Evolutionary conservation across 2,113 vertebrate species (phyloP).

Genomic region (Notechis scutatus): DNA sequence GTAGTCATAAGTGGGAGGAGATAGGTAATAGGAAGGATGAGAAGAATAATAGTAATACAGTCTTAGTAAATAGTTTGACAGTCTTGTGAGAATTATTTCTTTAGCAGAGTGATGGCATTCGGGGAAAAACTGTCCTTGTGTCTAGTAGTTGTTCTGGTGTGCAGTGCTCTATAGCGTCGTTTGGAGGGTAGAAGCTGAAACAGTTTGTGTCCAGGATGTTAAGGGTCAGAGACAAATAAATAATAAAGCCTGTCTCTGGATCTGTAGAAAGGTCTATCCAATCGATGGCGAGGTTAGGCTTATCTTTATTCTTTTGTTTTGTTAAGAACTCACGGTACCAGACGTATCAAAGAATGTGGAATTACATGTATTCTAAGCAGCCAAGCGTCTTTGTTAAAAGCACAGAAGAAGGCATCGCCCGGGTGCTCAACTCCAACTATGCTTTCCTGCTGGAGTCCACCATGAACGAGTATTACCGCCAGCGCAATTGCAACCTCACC

Average conservation of each 20-base stretch:
- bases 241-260: not conserved
- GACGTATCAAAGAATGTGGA: slow-evolving; percentile 99
- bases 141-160: too few relatives aligned
- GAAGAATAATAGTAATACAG: too few relatives aligned
- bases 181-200: too few relatives aligned
- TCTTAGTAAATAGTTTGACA: too few relatives aligned
- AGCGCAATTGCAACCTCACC: slow-evolving; percentile 98
- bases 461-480: slow-evolving; percentile 98
- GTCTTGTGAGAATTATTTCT: too few relatives aligned
- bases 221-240: not conserved
- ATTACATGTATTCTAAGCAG: slow-evolving; percentile 99
- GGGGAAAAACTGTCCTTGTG: too few relatives aligned
- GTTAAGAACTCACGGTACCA: slow-evolving; percentile 96
- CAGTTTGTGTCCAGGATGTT: too few relatives aligned
- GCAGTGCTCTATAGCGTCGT: too few relatives aligned
- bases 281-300: not conserved
- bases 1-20: too few relatives aligned
- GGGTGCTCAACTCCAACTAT: slow-evolving; percentile 97
- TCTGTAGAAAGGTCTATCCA: not conserved
- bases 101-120: too few relatives aligned
- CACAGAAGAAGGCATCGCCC: slow-evolving; percentile 95
- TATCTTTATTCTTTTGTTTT: not conserved
- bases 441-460: slow-evolving; percentile 97
- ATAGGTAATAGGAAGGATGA: too few relatives aligned
- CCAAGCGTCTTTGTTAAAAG: slow-evolving; percentile 98